phyloP scores from a whole-genome alignment of 2,797 vertebrate species.

The Gila robusta region DNA sequence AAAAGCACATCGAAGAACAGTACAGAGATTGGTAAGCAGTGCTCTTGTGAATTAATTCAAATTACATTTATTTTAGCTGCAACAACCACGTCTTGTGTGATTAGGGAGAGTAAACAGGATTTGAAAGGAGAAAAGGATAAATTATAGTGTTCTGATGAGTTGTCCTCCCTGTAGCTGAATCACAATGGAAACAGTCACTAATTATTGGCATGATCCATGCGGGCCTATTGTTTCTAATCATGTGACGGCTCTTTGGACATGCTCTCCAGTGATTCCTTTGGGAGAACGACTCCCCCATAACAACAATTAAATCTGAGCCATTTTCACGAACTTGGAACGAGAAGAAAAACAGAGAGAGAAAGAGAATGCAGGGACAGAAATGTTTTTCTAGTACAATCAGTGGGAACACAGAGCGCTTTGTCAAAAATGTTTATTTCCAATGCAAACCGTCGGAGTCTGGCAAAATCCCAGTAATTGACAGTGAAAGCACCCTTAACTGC shows the following conservation, averaged over 20 bases:
- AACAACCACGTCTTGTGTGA: slow-evolving; percentile 79
- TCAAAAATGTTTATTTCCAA: slow-evolving; percentile 31
- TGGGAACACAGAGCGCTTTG: slow-evolving; percentile 32
- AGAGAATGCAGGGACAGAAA: slow-evolving; percentile 19
- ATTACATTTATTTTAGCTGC: slow-evolving; percentile 81
- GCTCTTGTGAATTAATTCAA: slow-evolving; percentile 79
- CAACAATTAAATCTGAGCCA: slow-evolving; percentile 44
- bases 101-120: slow-evolving; percentile 78
- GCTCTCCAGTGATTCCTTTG: slow-evolving; percentile 39
- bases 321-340: slow-evolving; percentile 44
- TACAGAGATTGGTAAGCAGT: slow-evolving; percentile 40
- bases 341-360: slow-evolving; percentile 35
- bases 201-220: slow-evolving; percentile 80
- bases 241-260: slow-evolving; percentile 41
- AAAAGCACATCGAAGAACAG: not conserved
- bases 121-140: slow-evolving; percentile 74
- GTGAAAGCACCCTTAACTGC: slow-evolving; percentile 43
- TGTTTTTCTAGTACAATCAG: slow-evolving; percentile 39
- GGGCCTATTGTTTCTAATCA: slow-evolving; percentile 73
- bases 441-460: not conserved
- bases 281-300: slow-evolving; percentile 40
- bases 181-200: slow-evolving; percentile 72
- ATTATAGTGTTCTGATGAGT: slow-evolving; percentile 79
- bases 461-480: slow-evolving; percentile 27
- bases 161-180: slow-evolving; percentile 76